Percentiles rank a stretch among this genome's conserved stretches.
Conservation (phyloP, 2,888 invertebrate species). For the Amblyjoppa fuscipennis region DNA sequence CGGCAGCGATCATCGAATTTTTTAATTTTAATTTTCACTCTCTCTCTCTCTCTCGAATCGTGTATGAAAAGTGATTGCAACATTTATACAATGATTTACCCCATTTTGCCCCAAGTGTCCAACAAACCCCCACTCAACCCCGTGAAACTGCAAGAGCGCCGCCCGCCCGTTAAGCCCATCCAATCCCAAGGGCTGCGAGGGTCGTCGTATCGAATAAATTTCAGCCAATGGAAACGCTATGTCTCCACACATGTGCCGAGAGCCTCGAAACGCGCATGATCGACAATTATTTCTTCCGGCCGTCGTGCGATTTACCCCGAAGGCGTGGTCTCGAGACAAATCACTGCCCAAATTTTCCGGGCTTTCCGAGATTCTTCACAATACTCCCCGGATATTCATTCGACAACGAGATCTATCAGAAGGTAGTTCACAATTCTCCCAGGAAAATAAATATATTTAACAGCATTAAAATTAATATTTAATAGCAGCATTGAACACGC, state of each 20-base stretch:
- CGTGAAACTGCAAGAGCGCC: slow-evolving; percentile 13
- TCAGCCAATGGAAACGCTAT: slow-evolving; percentile 41
- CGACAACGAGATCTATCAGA: slow-evolving; percentile 48
- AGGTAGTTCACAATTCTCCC: slow-evolving; percentile 1
- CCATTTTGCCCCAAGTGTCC: slow-evolving; percentile 5
- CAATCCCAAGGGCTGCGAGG: slow-evolving; percentile 38
- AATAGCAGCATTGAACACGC: too few species aligned
- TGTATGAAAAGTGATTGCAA: not conserved
- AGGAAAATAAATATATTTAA: not conserved
- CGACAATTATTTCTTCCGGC: not conserved
- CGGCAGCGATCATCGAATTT: not conserved
- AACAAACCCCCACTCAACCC: not conserved
- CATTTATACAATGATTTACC: not conserved
- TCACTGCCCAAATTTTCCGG: slow-evolving; percentile 4
- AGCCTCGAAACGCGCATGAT: slow-evolving; percentile 21
- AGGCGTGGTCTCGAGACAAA: slow-evolving; percentile 56
- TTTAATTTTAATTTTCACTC: not conserved
- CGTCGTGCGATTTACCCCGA: not conserved
- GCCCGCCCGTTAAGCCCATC: slow-evolving; percentile 14
- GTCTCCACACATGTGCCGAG: not conserved
- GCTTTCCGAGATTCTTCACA: slow-evolving; percentile 26
- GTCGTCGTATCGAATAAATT: slow-evolving; percentile 43
- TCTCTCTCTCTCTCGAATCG: not conserved
- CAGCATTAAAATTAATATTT: not conserved
- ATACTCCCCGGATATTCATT: slow-evolving; percentile 55